phyloP scores from a whole-genome alignment of 2,797 vertebrate genomes.

The Myotis vivesi region DNA sequence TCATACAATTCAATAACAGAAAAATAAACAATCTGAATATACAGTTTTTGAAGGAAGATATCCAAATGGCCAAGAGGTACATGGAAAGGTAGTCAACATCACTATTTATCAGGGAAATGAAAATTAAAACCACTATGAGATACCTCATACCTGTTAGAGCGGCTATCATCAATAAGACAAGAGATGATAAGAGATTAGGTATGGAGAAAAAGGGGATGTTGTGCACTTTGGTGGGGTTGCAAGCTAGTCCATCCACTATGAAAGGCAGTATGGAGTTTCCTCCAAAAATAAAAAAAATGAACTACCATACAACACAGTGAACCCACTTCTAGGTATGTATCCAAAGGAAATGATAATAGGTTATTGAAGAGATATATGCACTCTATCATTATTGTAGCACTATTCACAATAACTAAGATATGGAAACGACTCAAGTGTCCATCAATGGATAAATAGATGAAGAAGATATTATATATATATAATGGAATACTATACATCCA shows the following conservation, averaged over 20 bases:
- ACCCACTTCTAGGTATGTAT: not conserved
- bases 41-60: not conserved
- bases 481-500: not conserved
- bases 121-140: not conserved
- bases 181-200: not conserved
- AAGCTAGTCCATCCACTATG: not conserved
- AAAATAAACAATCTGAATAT: not conserved
- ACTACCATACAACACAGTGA: not conserved
- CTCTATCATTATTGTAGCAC: not conserved
- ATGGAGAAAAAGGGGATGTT: not conserved
- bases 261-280: not conserved
- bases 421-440: not conserved
- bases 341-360: not conserved
- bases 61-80: not conserved
- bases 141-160: not conserved
- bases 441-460: not conserved
- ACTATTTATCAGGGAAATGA: not conserved
- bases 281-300: not conserved
- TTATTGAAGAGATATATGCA: not conserved
- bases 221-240: not conserved
- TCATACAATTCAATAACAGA: not conserved
- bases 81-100: not conserved
- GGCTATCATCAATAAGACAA: not conserved
- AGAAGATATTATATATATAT: not conserved
- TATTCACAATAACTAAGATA: not conserved